Evolutionary conservation across 2,888 invertebrate species (phyloP).

Genomic region (Caenorhabditis sulstoni): DNA sequence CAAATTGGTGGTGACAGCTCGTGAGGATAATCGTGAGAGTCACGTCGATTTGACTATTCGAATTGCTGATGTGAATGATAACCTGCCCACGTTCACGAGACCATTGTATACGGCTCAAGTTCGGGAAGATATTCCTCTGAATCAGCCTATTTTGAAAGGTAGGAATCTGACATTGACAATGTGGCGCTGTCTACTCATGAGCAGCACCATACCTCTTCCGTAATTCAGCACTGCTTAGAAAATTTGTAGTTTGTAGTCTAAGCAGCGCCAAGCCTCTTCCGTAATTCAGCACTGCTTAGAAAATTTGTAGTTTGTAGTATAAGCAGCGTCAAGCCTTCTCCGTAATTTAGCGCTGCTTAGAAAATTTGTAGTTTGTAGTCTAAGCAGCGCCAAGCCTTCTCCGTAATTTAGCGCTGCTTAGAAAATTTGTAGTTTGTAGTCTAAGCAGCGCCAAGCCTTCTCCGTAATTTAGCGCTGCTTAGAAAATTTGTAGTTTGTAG

Average conservation of each 20-base stretch:
- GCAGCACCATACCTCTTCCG: no score
- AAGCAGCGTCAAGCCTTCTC: neutral
- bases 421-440: neutral
- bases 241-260: constrained; percentile 4
- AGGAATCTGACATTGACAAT: no score
- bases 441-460: neutral
- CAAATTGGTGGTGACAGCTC: constrained; percentile 82
- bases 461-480: no score
- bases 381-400: neutral
- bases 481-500: neutral
- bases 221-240: no score
- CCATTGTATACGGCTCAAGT: constrained; percentile 97
- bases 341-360: no score
- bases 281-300: no score
- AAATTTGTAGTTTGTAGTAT: neutral
- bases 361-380: neutral
- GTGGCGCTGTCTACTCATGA: neutral
- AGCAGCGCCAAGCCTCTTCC: neutral
- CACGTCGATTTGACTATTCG: constrained; percentile 69
- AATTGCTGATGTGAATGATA: constrained; percentile 77
- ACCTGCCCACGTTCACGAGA: constrained; percentile 82
- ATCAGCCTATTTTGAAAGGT: constrained; percentile 91
- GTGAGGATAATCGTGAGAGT: constrained; percentile 39
- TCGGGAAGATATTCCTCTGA: constrained; percentile 93
- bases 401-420: no score